These are phyloP conservation scores for Andricus quercusramuli DNA, from an alignment of 2,888 invertebrate species.

Conservation along the genomic window DNA sequence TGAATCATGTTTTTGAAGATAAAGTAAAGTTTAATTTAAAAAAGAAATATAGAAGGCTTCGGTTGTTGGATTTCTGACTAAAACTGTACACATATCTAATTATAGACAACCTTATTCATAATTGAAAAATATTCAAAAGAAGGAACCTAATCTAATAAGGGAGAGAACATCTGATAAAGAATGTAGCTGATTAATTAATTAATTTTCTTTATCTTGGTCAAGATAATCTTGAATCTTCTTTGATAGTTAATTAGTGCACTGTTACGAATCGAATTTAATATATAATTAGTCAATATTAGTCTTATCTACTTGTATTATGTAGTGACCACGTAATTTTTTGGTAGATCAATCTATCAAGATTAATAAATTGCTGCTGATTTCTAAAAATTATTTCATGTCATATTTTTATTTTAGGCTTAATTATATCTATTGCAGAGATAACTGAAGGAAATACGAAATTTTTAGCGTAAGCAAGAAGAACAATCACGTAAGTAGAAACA, in stretches of 20 bases:
- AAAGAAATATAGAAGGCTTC: neutral
- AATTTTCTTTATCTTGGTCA: neutral
- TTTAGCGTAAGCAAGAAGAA: no score
- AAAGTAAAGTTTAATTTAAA: neutral
- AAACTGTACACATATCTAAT: neutral
- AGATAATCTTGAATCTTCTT: neutral
- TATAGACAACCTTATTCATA: neutral
- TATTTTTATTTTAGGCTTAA: no score
- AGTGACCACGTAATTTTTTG: neutral
- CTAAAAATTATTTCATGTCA: neutral
- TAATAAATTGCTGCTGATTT: neutral
- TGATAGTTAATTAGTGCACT: neutral
- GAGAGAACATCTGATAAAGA: neutral
- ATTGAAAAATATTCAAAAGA: neutral
- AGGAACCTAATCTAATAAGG: neutral
- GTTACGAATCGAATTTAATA: no score
- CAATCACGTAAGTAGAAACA: no score
- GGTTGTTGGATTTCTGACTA: neutral
- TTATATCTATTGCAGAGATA: no score
- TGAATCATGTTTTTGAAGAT: neutral
- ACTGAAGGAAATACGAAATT: no score
- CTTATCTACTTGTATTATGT: neutral
- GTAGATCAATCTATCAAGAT: neutral
- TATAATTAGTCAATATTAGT: neutral
- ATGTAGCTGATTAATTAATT: neutral